Conservation (phyloP, 1,140 invertebrate genomes). For the Diploscapter pachys region DNA sequence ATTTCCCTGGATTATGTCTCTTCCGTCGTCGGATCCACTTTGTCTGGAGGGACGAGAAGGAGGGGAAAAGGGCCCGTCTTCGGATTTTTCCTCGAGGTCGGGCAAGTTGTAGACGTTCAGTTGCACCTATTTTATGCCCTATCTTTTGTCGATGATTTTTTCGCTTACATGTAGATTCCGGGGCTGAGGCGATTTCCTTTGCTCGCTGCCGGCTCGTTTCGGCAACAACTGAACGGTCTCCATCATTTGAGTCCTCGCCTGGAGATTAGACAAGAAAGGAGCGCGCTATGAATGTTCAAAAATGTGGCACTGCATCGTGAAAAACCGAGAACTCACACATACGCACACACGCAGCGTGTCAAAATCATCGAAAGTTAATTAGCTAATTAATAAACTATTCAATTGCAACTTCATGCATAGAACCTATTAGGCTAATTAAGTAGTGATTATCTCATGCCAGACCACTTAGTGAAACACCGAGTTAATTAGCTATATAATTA, state of each 20-base stretch:
- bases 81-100: slow-evolving; percentile 25
- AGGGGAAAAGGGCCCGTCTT: slow-evolving; percentile 24
- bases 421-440: not conserved
- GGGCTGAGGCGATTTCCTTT: slow-evolving; percentile 6
- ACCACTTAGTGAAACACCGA: slow-evolving; percentile 13
- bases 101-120: slow-evolving; percentile 29
- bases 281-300: slow-evolving; percentile 1
- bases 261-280: slow-evolving; percentile 5
- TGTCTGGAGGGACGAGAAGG: not conserved
- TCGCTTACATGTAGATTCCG: slow-evolving; percentile 33
- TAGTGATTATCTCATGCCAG: not conserved
- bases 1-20: no score
- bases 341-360: slow-evolving; percentile 16
- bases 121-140: slow-evolving; percentile 14
- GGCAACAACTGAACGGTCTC: slow-evolving; percentile 34
- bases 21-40: no score
- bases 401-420: no score
- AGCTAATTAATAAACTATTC: no score
- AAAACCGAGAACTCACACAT: slow-evolving; percentile 18
- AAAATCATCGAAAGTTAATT: not conserved
- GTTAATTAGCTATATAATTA: not conserved
- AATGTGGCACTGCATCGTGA: slow-evolving; percentile 17
- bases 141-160: not conserved
- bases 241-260: not conserved
- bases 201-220: slow-evolving; percentile 19